Evolutionary conservation across 2,797 vertebrate species (phyloP).

Genomic region (Ctenochaetus hawaiiensis): DNA sequence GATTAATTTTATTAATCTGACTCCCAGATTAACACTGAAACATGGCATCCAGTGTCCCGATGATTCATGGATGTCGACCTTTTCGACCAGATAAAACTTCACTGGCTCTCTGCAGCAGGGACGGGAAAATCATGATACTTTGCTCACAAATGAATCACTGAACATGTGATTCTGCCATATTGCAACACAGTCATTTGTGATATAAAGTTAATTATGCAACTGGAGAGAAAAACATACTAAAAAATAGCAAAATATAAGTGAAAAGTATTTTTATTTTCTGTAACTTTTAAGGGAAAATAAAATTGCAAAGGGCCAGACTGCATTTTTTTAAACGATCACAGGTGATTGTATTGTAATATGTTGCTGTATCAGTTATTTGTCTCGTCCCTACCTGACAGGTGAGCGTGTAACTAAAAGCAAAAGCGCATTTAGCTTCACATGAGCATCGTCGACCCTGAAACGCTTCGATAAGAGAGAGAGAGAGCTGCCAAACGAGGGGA

Average conservation of each 20-base stretch:
- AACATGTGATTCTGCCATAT: conserved; percentile 31
- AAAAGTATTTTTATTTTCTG: too few relatives aligned
- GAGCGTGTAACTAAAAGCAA: neutral
- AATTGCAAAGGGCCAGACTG: neutral
- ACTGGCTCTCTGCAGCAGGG: neutral
- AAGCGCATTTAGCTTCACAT: neutral
- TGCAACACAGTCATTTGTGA: conserved; percentile 32
- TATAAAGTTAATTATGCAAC: neutral
- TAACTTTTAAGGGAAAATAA: neutral
- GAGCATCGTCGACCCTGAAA: neutral
- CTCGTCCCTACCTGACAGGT: neutral
- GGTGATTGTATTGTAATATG: conserved; percentile 22
- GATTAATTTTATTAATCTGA: neutral
- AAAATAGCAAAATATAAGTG: neutral
- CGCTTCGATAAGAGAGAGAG: neutral
- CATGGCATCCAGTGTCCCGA: fast-evolving
- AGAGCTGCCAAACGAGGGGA: neutral
- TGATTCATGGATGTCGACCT: neutral
- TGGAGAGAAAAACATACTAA: too few relatives aligned
- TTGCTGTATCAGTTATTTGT: neutral
- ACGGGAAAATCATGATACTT: neutral
- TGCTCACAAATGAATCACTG: conserved; percentile 13
- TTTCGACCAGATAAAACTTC: neutral
- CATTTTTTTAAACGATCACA: conserved; percentile 17
- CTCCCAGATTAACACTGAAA: neutral